A percentile compares a stretch with the other conserved stretches of the same genome.
Conservation (phyloP, 1,140 invertebrate genomes). For the Amyelois transitella region DNA sequence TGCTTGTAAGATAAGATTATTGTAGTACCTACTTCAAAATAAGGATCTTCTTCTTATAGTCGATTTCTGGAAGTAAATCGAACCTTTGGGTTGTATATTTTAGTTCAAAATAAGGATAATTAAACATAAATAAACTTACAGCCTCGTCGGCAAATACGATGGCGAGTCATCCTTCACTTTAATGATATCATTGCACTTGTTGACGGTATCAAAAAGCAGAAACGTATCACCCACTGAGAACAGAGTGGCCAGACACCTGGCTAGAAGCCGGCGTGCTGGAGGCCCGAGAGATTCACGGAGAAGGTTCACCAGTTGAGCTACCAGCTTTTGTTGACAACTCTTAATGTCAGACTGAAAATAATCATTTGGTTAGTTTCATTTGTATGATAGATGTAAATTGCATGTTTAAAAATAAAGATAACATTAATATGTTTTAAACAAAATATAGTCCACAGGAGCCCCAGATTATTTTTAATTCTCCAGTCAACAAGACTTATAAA, state of each 20-base stretch:
- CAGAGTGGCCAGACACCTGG: constrained; percentile 93
- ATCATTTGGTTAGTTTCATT: constrained; percentile 11
- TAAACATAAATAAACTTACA: constrained; percentile 82
- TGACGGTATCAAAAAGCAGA: constrained; percentile 97
- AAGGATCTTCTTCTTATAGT: too few relatives aligned
- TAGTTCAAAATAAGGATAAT: background rate
- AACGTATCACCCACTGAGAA: constrained; percentile 99
- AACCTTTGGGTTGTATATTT: too few relatives aligned
- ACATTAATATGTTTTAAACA: too few relatives aligned
- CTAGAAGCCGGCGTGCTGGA: constrained; percentile 93
- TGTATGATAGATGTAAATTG: too few relatives aligned
- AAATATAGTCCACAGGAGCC: too few relatives aligned
- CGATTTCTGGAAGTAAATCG: too few relatives aligned
- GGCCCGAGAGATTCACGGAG: constrained; percentile 92
- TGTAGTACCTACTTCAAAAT: too few relatives aligned
- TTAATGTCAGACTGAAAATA: constrained; percentile 92
- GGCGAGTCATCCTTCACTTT: constrained; percentile 98
- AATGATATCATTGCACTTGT: constrained; percentile 98
- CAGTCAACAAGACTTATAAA: too few relatives aligned
- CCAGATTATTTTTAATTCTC: too few relatives aligned
- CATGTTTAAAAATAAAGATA: too few relatives aligned
- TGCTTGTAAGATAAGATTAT: too few relatives aligned
- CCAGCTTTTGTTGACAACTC: constrained; percentile 95
- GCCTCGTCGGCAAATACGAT: constrained; percentile 91
- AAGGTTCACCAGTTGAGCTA: constrained; percentile 92